Conservation (phyloP, 2,113 vertebrate genomes). For the Antidorcas marsupialis region DNA sequence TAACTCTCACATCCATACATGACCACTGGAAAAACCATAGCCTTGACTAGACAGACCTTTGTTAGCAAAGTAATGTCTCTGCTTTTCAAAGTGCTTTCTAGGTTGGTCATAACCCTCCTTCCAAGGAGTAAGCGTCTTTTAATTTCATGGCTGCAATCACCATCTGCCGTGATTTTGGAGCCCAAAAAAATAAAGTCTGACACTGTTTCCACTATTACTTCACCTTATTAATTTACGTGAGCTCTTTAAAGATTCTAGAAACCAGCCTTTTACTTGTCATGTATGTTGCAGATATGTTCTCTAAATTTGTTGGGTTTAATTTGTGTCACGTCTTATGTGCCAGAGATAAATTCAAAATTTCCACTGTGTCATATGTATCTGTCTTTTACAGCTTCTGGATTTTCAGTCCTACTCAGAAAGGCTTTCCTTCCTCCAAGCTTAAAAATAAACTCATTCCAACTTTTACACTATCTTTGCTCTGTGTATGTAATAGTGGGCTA, state of each 20-base stretch:
- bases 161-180: no score
- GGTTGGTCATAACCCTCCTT: no score
- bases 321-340: not conserved
- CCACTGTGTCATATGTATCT: not conserved
- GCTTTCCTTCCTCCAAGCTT: not conserved
- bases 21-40: no score
- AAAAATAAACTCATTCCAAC: conserved; percentile 38
- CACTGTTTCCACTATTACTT: not conserved
- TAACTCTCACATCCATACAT: no score
- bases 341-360: not conserved
- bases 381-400: not conserved
- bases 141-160: no score
- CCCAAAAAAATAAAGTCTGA: no score
- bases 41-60: no score
- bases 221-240: not conserved
- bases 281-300: not conserved
- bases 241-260: not conserved
- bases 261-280: not conserved
- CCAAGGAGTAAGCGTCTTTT: no score
- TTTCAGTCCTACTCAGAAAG: conserved; percentile 1
- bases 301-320: conserved; percentile 8
- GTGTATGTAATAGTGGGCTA: not conserved
- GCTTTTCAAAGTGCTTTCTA: no score
- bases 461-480: not conserved
- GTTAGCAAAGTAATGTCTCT: no score